These are phyloP conservation scores for Eriocheir sinensis DNA, from an alignment of 1,140 invertebrate species.

Conservation along the genomic window DNA sequence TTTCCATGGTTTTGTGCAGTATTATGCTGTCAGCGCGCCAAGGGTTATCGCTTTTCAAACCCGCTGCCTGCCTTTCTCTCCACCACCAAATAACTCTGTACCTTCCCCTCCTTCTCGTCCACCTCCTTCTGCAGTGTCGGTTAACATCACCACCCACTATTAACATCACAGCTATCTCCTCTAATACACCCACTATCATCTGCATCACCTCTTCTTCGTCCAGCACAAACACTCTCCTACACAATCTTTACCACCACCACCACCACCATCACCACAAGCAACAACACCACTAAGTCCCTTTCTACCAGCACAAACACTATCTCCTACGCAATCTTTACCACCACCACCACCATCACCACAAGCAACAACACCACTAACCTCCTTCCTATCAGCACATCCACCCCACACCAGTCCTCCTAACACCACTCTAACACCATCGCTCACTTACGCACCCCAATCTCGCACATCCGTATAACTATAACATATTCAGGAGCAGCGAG, in stretches of 20 bases:
- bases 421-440: background rate
- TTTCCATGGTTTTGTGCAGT: background rate
- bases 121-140: background rate
- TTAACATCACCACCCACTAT: too few species aligned
- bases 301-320: background rate
- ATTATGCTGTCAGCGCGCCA: background rate
- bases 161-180: too few species aligned
- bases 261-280: background rate
- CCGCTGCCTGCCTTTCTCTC: too few species aligned
- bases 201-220: background rate
- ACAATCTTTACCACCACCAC: background rate
- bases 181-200: too few species aligned
- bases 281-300: background rate
- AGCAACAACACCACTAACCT: background rate
- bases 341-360: background rate
- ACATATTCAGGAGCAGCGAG: too few species aligned
- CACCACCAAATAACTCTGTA: background rate
- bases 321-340: background rate
- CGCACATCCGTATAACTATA: too few species aligned
- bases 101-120: background rate
- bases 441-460: too few species aligned
- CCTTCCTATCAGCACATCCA: too few species aligned
- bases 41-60: background rate
- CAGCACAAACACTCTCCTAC: background rate
- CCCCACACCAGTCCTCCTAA: background rate